Percentiles rank a stretch among this genome's conserved stretches.
Conservation (phyloP, 2,888 invertebrate genomes). For the Graphium colonna region DNA sequence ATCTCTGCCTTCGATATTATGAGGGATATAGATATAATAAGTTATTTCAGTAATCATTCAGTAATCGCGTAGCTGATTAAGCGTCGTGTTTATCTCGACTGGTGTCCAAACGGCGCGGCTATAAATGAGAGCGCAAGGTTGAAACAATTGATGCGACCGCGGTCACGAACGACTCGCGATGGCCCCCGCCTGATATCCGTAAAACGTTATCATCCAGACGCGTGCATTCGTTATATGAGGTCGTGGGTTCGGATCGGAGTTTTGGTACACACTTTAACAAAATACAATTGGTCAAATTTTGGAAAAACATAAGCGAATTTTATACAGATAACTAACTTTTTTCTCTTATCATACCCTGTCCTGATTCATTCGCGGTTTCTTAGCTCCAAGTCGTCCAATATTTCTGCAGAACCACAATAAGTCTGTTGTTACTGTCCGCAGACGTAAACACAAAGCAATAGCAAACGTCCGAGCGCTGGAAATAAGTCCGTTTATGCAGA, state of each 20-base stretch:
- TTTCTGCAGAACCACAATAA: too few relatives aligned
- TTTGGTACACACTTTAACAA: too few relatives aligned
- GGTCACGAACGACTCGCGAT: conserved; percentile 37
- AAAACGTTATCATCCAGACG: background rate
- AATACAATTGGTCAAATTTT: too few relatives aligned
- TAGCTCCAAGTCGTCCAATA: too few relatives aligned
- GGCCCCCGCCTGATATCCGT: background rate
- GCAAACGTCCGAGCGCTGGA: conserved; percentile 50
- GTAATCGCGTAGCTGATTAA: conserved; percentile 16
- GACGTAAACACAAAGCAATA: conserved; percentile 30
- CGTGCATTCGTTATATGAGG: background rate
- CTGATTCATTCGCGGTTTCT: too few relatives aligned
- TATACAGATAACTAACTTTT: too few relatives aligned
- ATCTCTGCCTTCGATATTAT: too few relatives aligned
- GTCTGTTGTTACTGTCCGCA: background rate
- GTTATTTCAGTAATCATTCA: conserved; percentile 6
- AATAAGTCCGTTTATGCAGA: conserved; percentile 71
- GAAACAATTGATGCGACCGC: conserved; percentile 58
- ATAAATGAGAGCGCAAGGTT: conserved; percentile 65
- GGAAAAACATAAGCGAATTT: too few relatives aligned
- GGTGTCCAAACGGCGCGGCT: conserved; percentile 36
- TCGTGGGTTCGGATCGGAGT: background rate
- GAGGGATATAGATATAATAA: background rate
- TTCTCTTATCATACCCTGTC: too few relatives aligned
- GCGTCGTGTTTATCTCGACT: conserved; percentile 36